Percentiles rank a stretch among this genome's conserved stretches.
Evolutionary conservation across 2,113 vertebrate species (phyloP).

Genomic region (Nansenia antarctica): DNA sequence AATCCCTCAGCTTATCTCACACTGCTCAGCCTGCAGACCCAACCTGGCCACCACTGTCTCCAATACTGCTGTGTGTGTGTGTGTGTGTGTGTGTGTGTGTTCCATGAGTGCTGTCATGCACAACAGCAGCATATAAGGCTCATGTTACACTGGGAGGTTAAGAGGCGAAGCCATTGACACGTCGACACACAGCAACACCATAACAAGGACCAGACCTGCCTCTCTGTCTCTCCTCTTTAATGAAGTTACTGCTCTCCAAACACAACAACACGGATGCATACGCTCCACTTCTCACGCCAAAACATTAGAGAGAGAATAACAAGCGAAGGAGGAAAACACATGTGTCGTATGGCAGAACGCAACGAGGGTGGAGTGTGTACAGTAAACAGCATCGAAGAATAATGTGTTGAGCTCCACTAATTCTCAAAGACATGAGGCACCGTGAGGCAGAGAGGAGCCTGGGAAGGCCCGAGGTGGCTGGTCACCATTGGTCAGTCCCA

Average conservation of each 20-base stretch:
- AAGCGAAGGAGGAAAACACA: background rate
- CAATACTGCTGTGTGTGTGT: conserved; percentile 21
- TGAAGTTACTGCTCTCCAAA: background rate
- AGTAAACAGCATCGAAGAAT: background rate
- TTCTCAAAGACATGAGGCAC: too few relatives aligned
- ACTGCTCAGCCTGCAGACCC: background rate
- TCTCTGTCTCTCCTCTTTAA: background rate
- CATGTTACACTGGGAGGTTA: background rate
- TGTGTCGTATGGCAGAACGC: background rate
- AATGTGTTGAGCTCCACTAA: background rate
- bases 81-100: conserved; percentile 1
- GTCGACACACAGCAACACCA: background rate
- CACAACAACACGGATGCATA: background rate
- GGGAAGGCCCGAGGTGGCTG: background rate
- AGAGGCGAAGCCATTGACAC: background rate
- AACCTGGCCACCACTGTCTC: conserved; percentile 20
- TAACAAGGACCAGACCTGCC: conserved; percentile 1
- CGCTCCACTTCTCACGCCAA: background rate
- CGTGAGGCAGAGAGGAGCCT: background rate
- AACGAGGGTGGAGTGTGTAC: background rate
- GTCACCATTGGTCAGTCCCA: background rate
- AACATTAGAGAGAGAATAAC: too few relatives aligned
- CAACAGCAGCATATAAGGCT: background rate
- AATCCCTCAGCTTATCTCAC: conserved; percentile 28
- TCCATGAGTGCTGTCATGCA: background rate